Conservation (phyloP, 2,888 invertebrate genomes). For the Hartigia nigra region DNA sequence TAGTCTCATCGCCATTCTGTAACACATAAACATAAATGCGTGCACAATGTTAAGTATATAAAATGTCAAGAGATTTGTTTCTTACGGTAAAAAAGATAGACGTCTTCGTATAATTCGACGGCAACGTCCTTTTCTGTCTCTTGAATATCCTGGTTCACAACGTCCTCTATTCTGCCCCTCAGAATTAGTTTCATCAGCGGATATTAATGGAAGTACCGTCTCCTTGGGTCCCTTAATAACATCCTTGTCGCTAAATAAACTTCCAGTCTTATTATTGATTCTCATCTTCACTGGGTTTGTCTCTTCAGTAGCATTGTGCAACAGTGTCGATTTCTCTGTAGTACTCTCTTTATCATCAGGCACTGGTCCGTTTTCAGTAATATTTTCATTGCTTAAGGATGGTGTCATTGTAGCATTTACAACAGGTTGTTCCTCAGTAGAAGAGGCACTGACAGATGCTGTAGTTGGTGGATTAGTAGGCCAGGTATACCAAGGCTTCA, state of each 20-base stretch:
- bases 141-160: constrained; percentile 52
- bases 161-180: constrained; percentile 12
- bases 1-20: constrained; percentile 40
- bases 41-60: not conserved
- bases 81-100: constrained; percentile 54
- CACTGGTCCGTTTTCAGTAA: not conserved
- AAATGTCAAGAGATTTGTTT: not conserved
- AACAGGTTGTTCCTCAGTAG: constrained; percentile 1
- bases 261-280: constrained; percentile 14
- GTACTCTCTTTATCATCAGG: not conserved
- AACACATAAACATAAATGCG: not conserved
- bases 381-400: not conserved
- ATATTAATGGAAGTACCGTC: not conserved
- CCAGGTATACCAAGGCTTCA: constrained; percentile 33
- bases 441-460: constrained; percentile 4
- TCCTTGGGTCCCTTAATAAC: not conserved
- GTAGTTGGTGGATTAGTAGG: constrained; percentile 30
- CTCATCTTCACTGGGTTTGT: constrained; percentile 2
- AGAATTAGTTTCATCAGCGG: not conserved
- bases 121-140: constrained; percentile 59
- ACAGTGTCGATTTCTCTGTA: not conserved
- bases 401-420: not conserved
- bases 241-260: constrained; percentile 9
- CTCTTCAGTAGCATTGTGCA: not conserved
- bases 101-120: constrained; percentile 48